phyloP scores from a whole-genome alignment of 2,113 vertebrate species.

The Theropithecus gelada region DNA sequence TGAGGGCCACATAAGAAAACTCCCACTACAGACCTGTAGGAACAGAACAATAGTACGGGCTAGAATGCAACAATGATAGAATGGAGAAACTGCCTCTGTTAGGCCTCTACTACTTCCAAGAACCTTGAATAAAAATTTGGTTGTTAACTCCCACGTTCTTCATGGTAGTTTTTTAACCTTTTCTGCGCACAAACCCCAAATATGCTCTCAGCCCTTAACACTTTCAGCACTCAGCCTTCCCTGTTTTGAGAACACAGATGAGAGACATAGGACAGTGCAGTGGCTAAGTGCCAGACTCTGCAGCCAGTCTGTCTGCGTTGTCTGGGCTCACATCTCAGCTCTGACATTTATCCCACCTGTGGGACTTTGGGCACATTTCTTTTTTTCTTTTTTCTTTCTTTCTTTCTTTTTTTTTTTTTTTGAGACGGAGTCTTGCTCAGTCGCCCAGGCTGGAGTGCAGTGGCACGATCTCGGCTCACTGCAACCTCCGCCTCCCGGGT shows the following conservation, averaged over 20 bases:
- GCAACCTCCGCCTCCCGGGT: no score
- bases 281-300: background rate
- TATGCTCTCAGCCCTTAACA: background rate
- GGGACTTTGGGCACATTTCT: background rate
- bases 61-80: background rate
- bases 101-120: background rate
- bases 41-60: background rate
- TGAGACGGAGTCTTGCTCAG: no score
- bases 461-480: no score
- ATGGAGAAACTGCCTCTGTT: background rate
- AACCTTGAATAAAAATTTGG: background rate
- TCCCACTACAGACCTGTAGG: conserved; percentile 89
- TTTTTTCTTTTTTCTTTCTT: background rate
- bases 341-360: background rate
- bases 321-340: background rate
- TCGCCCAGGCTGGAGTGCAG: no score
- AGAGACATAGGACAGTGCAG: background rate
- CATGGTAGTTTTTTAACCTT: conserved; percentile 12
- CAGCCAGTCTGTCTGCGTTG: background rate
- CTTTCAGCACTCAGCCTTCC: background rate
- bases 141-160: background rate
- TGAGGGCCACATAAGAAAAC: conserved; percentile 92
- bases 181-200: background rate
- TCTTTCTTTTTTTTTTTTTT: no score
- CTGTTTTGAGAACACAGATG: background rate